phyloP scores from a whole-genome alignment of 2,113 vertebrate genomes.

The Varanus komodoensis region DNA sequence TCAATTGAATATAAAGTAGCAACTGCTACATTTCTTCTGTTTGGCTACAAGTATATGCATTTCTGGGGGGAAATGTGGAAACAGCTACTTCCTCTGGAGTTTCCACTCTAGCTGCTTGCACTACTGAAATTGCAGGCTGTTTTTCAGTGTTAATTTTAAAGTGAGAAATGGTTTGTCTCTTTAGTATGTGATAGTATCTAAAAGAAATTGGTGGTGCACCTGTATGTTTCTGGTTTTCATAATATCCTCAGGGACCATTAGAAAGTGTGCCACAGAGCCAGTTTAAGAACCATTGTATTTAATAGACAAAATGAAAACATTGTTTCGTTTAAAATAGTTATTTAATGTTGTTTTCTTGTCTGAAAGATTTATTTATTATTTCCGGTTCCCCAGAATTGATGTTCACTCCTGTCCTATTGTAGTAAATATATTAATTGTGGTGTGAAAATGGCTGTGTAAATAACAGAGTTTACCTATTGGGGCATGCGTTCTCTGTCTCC shows the following conservation, averaged over 20 bases:
- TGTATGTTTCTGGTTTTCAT: neutral
- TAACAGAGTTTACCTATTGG: neutral
- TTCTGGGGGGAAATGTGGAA: no score
- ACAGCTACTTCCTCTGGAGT: no score
- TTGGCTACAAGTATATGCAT: neutral
- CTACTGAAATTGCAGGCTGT: no score
- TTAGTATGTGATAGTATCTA: neutral
- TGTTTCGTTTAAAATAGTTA: neutral
- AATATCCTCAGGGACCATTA: no score
- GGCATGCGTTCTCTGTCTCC: no score
- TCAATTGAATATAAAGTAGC: no score
- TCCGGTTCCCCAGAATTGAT: neutral
- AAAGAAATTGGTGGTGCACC: neutral
- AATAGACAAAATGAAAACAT: neutral
- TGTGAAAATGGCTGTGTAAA: neutral
- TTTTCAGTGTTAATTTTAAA: no score
- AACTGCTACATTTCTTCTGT: neutral
- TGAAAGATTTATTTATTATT: neutral
- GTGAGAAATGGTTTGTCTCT: neutral
- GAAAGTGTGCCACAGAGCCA: neutral
- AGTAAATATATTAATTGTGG: neutral
- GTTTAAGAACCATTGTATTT: neutral
- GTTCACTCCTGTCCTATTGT: neutral
- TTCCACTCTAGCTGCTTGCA: no score
- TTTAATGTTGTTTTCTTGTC: neutral